Conservation (phyloP, 92 coral and sea anemone species). For the Ricordea florida region DNA sequence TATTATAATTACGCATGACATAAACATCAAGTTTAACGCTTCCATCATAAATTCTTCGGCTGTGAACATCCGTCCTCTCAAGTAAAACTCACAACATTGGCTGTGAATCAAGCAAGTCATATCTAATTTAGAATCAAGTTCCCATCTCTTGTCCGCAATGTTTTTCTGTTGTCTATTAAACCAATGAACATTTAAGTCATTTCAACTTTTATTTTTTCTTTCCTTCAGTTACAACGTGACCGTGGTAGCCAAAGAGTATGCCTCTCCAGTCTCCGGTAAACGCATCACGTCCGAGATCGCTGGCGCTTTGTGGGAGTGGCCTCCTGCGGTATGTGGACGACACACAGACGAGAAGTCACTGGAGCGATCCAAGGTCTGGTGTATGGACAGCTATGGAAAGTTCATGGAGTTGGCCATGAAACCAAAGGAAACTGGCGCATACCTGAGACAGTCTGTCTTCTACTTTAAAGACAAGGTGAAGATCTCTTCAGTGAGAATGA, state of each 20-base stretch:
- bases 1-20: too few species aligned
- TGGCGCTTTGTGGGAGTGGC: slow-evolving; percentile 49
- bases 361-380: slow-evolving; percentile 42
- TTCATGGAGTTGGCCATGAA: slow-evolving; percentile 50
- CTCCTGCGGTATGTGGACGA: slow-evolving; percentile 44
- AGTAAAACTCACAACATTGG: too few species aligned
- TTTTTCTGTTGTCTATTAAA: too few species aligned
- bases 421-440: slow-evolving; percentile 44
- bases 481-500: not conserved
- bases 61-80: too few species aligned
- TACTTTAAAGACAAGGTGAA: slow-evolving; percentile 32
- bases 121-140: too few species aligned
- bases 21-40: too few species aligned
- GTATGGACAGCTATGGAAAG: slow-evolving; percentile 43
- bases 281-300: slow-evolving; percentile 50
- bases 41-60: too few species aligned
- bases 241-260: slow-evolving; percentile 32
- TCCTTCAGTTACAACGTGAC: slow-evolving; percentile 15
- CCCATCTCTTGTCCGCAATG: too few species aligned
- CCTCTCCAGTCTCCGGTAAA: slow-evolving; percentile 34
- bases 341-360: slow-evolving; percentile 38
- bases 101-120: too few species aligned
- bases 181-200: too few species aligned
- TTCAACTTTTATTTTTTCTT: too few species aligned
- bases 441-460: slow-evolving; percentile 31